Evolutionary conservation across 2,797 vertebrate genomes (phyloP).

Genomic region (Mus caroli): DNA sequence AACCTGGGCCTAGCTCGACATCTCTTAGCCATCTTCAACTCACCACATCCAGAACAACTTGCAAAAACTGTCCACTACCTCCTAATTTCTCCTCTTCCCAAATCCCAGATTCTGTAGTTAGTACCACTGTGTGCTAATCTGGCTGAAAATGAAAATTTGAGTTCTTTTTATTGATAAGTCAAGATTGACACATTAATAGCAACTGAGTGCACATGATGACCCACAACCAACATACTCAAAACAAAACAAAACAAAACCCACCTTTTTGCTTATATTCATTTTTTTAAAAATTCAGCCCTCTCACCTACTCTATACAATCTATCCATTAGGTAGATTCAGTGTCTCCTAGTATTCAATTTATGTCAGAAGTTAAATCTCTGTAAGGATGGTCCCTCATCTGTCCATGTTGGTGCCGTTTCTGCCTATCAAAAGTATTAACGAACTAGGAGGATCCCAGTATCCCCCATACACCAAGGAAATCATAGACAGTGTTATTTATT

Average conservation of each 20-base stretch:
- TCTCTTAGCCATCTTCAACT: background rate
- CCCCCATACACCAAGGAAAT: background rate
- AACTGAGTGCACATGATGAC: constrained; percentile 6
- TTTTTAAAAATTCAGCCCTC: background rate
- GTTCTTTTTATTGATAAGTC: constrained; percentile 1
- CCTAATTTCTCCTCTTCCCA: background rate
- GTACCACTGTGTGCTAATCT: background rate
- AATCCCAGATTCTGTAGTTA: background rate
- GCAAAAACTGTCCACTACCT: background rate
- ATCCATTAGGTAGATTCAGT: background rate
- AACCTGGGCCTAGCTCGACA: background rate
- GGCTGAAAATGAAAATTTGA: too few species aligned
- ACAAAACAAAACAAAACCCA: background rate
- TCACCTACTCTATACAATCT: background rate
- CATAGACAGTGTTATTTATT: constrained; percentile 34
- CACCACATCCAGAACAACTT: background rate
- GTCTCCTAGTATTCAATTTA: background rate
- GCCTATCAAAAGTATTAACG: constrained; percentile 9
- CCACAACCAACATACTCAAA: background rate
- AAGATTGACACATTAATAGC: constrained; percentile 15
- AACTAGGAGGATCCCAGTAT: background rate
- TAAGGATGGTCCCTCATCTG: background rate
- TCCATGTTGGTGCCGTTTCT: constrained; percentile 6
- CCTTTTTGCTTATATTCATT: background rate
- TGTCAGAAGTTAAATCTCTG: background rate